Percentiles rank a stretch among this genome's conserved stretches.
Evolutionary conservation across 2,113 vertebrate genomes (phyloP).

Genomic region (Cettia cetti): DNA sequence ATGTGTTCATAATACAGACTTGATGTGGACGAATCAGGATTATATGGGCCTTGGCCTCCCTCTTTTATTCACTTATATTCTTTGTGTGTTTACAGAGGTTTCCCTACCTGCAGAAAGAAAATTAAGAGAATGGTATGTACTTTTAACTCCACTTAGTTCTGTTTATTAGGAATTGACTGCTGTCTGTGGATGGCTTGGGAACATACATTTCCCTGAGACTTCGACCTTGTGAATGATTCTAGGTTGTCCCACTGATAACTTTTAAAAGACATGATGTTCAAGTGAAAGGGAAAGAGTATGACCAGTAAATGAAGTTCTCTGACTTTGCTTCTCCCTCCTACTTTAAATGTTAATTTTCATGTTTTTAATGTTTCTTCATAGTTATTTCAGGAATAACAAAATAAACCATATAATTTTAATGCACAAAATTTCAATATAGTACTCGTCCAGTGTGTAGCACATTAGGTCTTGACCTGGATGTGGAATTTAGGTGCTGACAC

Average conservation of each 20-base stretch:
- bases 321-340: background rate
- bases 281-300: background rate
- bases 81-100: background rate
- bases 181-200: background rate
- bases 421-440: background rate
- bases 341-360: background rate
- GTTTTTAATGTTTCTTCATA: background rate
- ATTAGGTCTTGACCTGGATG: background rate
- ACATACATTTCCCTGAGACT: background rate
- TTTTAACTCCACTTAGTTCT: background rate
- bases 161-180: rapidly evolving
- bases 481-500: background rate
- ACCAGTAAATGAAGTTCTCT: background rate
- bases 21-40: background rate
- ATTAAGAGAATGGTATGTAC: background rate
- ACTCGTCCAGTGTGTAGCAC: background rate
- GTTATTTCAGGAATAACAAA: background rate
- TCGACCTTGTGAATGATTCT: background rate
- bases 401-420: background rate
- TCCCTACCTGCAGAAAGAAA: background rate
- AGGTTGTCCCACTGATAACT: background rate
- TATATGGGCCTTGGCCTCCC: background rate
- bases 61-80: background rate
- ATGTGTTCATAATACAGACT: background rate
- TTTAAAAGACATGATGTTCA: background rate